Base-by-base conservation (phyloP, 2,797 vertebrate genomes). In the Coluber constrictor region DNA sequence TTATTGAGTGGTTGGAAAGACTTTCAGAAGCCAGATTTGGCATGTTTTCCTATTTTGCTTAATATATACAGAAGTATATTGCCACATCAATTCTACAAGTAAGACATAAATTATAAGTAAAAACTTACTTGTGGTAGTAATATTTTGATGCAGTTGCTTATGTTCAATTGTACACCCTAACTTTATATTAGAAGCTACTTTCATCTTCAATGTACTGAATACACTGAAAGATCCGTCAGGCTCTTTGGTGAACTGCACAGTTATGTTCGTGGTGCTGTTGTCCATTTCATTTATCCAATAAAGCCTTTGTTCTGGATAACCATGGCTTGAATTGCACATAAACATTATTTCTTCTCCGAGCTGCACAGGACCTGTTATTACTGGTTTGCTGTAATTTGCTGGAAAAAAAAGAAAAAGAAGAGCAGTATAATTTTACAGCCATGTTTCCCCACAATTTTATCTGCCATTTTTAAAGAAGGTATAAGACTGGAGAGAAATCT, bases 121-220 rank as follows among this genome's bases (percentile, higher is more conserved):
- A n/a, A 83, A 97, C 97, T 97, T 96, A 97, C 96, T 95, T 90
- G 94, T 94, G 86, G 94, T 94, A 0, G 97, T 97, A 0, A 96
- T 95, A 66, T 97, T 98, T 94, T 97, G 96, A 89, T n/a, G 93
- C 54, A 98, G 96, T 9, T 95, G 91, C 93, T 93, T 93, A 0
- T 98, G 98, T 95, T 98, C 97, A 83, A 98, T 89, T 90, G 94
- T 97, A 95, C 97, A 98, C 59, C 95, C 95, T 23, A 98, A 95
- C 1, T 96, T 94, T 94, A 96, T 61, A 25, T 70, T 25, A 11
- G 96, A 61, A 13, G 90, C n/a, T 63, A 92, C 27, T 23, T 92
- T 61, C 56, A 98, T 56, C 4, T 43, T 96, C 88, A 98, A 92
- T 0, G 94, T 93, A 55, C 97, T 98, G 57, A 95, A 86, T 93